phyloP scores from a whole-genome alignment of 2,888 invertebrate genomes.

The Chymomyza amoena region DNA sequence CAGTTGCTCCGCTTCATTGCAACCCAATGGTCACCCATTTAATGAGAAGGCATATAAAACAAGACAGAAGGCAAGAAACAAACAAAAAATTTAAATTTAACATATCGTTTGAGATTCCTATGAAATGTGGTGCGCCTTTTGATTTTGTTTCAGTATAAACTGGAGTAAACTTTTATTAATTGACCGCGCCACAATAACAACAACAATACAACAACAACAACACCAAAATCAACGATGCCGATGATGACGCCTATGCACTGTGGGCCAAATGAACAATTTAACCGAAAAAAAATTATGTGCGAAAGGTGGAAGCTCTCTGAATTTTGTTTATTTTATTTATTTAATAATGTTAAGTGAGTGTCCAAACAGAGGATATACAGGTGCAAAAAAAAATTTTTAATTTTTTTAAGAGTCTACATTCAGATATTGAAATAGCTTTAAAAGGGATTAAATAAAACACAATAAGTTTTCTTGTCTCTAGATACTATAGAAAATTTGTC shows the following conservation, averaged over 20 bases:
- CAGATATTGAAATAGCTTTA: too few relatives aligned
- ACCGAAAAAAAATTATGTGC: too few relatives aligned
- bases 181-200: conserved; percentile 31
- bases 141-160: conserved; percentile 49
- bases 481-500: too few relatives aligned
- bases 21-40: not conserved
- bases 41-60: not conserved
- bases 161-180: conserved; percentile 65
- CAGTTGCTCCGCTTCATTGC: not conserved
- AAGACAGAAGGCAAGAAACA: not conserved
- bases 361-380: too few relatives aligned
- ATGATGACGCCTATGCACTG: not conserved
- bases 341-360: too few relatives aligned
- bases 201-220: too few relatives aligned
- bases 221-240: not conserved
- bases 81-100: not conserved
- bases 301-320: too few relatives aligned
- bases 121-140: conserved; percentile 36
- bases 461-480: too few relatives aligned
- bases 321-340: too few relatives aligned
- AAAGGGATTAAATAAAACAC: too few relatives aligned
- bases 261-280: not conserved
- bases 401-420: too few relatives aligned
- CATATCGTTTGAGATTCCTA: not conserved
- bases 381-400: too few relatives aligned